Percentiles rank a stretch among this genome's conserved stretches.
Conservation (phyloP, 2,888 invertebrate genomes). For the Ommatoiulus sabulosus region DNA sequence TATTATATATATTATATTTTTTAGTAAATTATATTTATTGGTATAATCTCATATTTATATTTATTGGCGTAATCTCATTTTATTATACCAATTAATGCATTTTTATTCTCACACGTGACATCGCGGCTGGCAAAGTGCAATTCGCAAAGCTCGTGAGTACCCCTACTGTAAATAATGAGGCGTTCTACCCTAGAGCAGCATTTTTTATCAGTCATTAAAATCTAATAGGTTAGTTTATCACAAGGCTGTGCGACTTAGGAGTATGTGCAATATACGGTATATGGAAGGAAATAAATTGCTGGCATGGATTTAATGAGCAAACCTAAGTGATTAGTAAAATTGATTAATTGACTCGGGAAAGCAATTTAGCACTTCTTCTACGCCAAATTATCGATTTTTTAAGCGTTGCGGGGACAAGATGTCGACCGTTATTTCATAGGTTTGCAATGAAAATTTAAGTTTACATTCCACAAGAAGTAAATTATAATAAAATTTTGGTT, state of each 20-base stretch:
- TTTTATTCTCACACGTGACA: too few relatives aligned
- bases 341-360: conserved; percentile 14
- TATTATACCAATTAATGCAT: too few relatives aligned
- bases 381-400: conserved; percentile 12
- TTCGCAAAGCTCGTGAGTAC: too few relatives aligned
- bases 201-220: not conserved
- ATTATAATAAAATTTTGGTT: not conserved
- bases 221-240: conserved; percentile 10
- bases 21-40: too few relatives aligned
- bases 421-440: not conserved
- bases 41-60: too few relatives aligned
- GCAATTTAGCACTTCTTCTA: not conserved
- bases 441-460: not conserved
- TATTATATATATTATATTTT: too few relatives aligned
- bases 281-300: not conserved
- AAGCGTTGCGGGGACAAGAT: not conserved
- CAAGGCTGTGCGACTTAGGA: not conserved
- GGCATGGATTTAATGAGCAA: conserved; percentile 13
- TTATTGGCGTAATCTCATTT: too few relatives aligned
- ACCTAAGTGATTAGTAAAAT: conserved; percentile 24
- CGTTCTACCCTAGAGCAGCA: not conserved
- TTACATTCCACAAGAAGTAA: not conserved
- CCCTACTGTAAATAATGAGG: not conserved
- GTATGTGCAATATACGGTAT: not conserved
- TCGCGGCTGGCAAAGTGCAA: too few relatives aligned